These are phyloP conservation scores for Dicerorhinus sumatrensis DNA, from an alignment of 2,113 vertebrate genomes.

Conservation along the genomic window DNA sequence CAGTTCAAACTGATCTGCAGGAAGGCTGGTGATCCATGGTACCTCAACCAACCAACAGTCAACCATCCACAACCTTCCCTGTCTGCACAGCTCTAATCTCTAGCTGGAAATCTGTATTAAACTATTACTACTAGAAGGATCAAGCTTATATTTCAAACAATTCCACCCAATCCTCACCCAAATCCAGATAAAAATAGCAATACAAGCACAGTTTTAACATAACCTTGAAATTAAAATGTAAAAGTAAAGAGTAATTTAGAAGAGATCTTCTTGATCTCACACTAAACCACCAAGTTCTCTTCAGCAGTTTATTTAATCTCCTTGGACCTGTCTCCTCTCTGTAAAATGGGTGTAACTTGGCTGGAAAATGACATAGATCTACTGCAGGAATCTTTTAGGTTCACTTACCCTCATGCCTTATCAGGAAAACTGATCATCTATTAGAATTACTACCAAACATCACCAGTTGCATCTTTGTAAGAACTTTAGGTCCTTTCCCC, in stretches of 20 bases:
- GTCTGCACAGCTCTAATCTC: neutral
- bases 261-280: neutral
- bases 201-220: neutral
- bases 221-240: constrained; percentile 1
- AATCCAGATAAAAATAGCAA: neutral
- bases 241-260: neutral
- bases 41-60: neutral
- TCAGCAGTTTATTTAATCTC: neutral
- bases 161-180: neutral
- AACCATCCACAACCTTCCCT: neutral
- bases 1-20: neutral
- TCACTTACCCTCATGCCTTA: neutral
- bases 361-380: neutral
- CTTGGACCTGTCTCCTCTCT: neutral
- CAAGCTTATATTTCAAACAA: neutral
- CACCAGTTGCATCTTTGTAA: neutral
- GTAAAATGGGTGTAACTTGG: neutral
- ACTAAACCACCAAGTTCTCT: neutral
- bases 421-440: neutral
- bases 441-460: neutral
- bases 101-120: neutral
- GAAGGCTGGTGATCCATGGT: rapidly evolving
- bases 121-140: neutral
- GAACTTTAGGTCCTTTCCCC: neutral
- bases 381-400: neutral